Evolutionary conservation across 2,888 invertebrate species (phyloP), one percentile per base, ranked within the genome.

Genomic region (Cantharis nigra): DNA sequence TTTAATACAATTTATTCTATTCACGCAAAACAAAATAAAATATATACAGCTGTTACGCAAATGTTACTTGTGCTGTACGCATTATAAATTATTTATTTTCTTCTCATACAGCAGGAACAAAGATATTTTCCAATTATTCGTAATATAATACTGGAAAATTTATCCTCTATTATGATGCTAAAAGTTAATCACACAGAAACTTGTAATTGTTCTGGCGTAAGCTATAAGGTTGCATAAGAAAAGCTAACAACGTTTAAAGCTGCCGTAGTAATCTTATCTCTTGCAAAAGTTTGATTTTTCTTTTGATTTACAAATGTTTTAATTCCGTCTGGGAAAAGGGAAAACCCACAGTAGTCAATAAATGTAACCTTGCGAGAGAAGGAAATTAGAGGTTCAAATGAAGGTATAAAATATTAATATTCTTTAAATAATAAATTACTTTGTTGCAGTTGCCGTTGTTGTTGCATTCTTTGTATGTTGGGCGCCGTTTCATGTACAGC

Each of bases 401-500:
- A 0, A 23, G 3, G 4, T 23, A 0, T 7, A 7, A 9, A 9
- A 26, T 26, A 26, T 20, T 20, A 3, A 20, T 20, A 20, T 20
- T 1, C 9, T 26, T 5, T 1, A 26, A 26, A 28, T 28, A 49
- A 49, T 49, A 18, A 18, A 1, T 71, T 64, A 64, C 82, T 80
- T 82, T 87, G 78, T 89, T 90, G 77, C 92, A 95, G 95, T 95
- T 84, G 96, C 97, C 75, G 94, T 98, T 3, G 97, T 97, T 76
- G 95, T 96, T 83, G 96, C 97, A 1, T 96, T 96, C 88, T 96
- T 95, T 89, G 90, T 96, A 28, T 97, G 97, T 88, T 96, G 96
- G 96, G 96, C 95, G 0, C 98, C 98, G 1, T 98, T 97, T 89
- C 98, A 98, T 88, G 95, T 96, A 0, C 98, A 98, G 87, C 91